phyloP scores from a whole-genome alignment of 2,797 vertebrate genomes.

The Amphiprion clarkii region DNA sequence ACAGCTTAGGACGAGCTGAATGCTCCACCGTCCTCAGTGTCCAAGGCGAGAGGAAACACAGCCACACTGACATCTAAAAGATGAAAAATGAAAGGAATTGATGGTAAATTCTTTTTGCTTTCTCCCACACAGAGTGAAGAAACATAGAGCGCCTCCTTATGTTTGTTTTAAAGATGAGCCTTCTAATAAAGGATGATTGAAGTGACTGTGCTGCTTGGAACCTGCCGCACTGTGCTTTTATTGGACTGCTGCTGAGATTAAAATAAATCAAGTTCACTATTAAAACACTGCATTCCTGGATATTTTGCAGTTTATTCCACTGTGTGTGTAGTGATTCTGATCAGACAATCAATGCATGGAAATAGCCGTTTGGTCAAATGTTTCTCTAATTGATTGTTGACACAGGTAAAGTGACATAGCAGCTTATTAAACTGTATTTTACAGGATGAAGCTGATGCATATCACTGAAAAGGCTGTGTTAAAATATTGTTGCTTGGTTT shows the following conservation, averaged over 20 bases:
- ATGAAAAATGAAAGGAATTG: background rate
- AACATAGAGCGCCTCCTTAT: background rate
- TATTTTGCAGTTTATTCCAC: background rate
- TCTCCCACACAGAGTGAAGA: slow-evolving; percentile 70
- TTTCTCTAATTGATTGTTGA: background rate
- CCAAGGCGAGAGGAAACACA: slow-evolving; percentile 80
- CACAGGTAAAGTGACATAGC: background rate
- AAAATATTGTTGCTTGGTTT: background rate
- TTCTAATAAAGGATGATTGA: background rate
- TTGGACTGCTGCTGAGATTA: slow-evolving; percentile 3
- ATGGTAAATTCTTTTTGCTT: slow-evolving; percentile 7
- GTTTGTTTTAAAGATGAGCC: background rate
- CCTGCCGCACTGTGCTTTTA: background rate
- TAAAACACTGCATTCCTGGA: slow-evolving; percentile 8
- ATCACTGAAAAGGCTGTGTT: no score
- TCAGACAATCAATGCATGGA: background rate
- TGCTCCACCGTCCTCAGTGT: slow-evolving; percentile 87
- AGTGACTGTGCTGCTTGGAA: slow-evolving; percentile 25
- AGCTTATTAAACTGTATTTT: no score
- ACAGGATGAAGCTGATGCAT: no score
- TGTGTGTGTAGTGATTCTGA: background rate
- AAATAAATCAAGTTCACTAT: slow-evolving; percentile 1
- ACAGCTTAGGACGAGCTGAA: slow-evolving; percentile 81
- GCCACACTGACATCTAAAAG: background rate
- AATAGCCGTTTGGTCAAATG: background rate